Conservation (phyloP, 2,113 vertebrate species). For the Hippopotamus amphibius region DNA sequence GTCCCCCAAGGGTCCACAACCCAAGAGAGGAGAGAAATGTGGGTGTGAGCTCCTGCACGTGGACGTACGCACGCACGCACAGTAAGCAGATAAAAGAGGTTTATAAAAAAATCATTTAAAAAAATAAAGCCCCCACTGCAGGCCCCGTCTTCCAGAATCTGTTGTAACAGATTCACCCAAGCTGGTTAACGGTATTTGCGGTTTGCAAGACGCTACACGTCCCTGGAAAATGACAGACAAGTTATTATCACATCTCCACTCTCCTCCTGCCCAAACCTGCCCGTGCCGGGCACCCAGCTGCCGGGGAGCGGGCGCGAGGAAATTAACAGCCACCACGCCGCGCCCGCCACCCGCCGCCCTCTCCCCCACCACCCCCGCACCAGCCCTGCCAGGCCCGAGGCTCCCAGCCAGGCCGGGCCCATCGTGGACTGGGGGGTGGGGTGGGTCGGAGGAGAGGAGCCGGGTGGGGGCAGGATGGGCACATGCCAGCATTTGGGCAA, state of each 20-base stretch:
- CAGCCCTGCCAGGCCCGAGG: conserved; percentile 26
- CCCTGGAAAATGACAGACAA: conserved; percentile 92
- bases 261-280: conserved; percentile 93
- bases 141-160: conserved; percentile 85
- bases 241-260: conserved; percentile 95
- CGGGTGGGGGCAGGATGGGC: conserved; percentile 58
- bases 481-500: conserved; percentile 82
- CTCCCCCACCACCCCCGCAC: not conserved
- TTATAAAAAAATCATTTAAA: conserved; percentile 77
- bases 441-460: not conserved
- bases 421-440: not conserved
- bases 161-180: conserved; percentile 90
- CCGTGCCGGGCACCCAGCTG: conserved; percentile 87
- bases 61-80: rapidly evolving
- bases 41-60: not conserved
- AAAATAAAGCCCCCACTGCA: conserved; percentile 56
- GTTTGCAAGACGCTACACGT: conserved; percentile 93
- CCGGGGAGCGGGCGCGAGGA: conserved; percentile 80
- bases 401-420: conserved; percentile 61
- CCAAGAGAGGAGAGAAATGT: not conserved
- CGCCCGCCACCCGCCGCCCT: conserved; percentile 66
- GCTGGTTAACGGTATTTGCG: conserved; percentile 95
- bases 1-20: not conserved
- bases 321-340: conserved; percentile 87
- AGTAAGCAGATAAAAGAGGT: conserved; percentile 30